Percentiles rank a stretch among this genome's conserved stretches.
phyloP scores from a whole-genome alignment of 2,888 invertebrate species.

The Erpobdella octoculata region DNA sequence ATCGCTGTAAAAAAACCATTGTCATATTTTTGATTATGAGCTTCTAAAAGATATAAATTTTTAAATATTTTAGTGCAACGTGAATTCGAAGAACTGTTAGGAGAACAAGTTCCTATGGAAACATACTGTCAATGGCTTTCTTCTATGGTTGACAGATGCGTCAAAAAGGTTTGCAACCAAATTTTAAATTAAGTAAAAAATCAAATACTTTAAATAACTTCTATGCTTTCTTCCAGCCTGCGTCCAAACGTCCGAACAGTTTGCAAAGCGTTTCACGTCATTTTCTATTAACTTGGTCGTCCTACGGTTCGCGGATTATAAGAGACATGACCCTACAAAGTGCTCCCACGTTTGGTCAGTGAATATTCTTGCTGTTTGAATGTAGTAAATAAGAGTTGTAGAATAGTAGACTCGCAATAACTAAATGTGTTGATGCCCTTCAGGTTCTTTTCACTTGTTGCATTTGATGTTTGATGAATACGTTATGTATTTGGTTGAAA shows the following conservation, averaged over 20 bases:
- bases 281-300: slow-evolving; percentile 54
- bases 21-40: too few species aligned
- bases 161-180: slow-evolving; percentile 39
- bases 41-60: too few species aligned
- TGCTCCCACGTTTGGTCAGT: slow-evolving; percentile 54
- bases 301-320: slow-evolving; percentile 53
- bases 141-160: slow-evolving; percentile 53
- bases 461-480: slow-evolving; percentile 55
- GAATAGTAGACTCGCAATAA: not conserved
- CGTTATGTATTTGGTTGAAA: slow-evolving; percentile 53
- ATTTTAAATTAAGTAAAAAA: too few species aligned
- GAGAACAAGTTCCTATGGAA: slow-evolving; percentile 53
- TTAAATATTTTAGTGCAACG: slow-evolving; percentile 51
- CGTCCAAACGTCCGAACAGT: slow-evolving; percentile 41
- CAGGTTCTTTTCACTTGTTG: slow-evolving; percentile 54
- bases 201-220: too few species aligned
- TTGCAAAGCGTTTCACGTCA: slow-evolving; percentile 49
- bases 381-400: not conserved
- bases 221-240: slow-evolving; percentile 38
- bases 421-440: not conserved
- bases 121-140: slow-evolving; percentile 54
- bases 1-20: too few species aligned
- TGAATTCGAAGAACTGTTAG: slow-evolving; percentile 54
- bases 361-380: not conserved
- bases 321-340: slow-evolving; percentile 55